phyloP scores from a whole-genome alignment of 2,797 vertebrate species.

The Ctenochaetus hawaiiensis region DNA sequence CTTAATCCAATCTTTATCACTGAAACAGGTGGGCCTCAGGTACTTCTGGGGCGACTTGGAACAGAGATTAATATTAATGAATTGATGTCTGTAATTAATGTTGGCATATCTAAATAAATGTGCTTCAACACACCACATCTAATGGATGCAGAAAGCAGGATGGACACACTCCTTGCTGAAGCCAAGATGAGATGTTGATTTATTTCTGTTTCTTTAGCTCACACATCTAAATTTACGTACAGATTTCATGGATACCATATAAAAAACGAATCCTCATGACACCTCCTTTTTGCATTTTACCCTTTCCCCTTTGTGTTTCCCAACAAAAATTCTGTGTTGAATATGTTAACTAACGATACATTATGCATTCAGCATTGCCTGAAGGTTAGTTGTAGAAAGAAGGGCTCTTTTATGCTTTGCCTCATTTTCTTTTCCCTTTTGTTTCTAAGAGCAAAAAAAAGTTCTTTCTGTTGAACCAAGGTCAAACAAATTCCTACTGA shows the following conservation, averaged over 20 bases:
- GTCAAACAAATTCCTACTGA: constrained; percentile 46
- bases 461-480: constrained; percentile 35
- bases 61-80: constrained; percentile 67
- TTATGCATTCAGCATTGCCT: constrained; percentile 56
- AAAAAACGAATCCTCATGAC: not conserved
- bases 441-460: constrained; percentile 16
- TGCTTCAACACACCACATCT: constrained; percentile 26
- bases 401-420: constrained; percentile 26
- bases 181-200: not conserved
- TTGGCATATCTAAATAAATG: constrained; percentile 55
- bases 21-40: constrained; percentile 75
- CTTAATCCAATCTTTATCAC: constrained; percentile 69
- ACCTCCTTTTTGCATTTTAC: constrained; percentile 1
- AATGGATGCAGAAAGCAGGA: constrained; percentile 38
- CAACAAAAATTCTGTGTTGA: constrained; percentile 32
- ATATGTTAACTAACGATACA: constrained; percentile 50
- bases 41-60: constrained; percentile 44
- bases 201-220: not conserved
- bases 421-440: constrained; percentile 41
- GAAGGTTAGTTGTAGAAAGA: constrained; percentile 46
- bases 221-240: not conserved
- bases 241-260: constrained; percentile 1
- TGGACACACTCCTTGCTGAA: not conserved
- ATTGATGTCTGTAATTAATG: constrained; percentile 67
- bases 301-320: not conserved